These are phyloP conservation scores for Budorcas taxicolor DNA, from an alignment of 2,113 vertebrate genomes.

Conservation along the genomic window DNA sequence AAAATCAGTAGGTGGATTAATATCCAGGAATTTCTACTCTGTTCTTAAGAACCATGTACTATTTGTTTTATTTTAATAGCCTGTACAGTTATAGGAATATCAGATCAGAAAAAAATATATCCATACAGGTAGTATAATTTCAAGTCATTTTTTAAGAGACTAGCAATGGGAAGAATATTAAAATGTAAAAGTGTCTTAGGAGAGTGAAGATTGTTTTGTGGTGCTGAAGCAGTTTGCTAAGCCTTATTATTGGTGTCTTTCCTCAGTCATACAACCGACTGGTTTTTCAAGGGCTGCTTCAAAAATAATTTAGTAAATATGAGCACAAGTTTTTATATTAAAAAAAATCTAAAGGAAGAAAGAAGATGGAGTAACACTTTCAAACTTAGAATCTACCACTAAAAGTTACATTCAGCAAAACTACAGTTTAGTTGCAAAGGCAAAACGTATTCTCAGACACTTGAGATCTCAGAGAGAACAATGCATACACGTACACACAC, in stretches of 20 bases:
- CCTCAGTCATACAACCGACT: neutral
- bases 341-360: neutral
- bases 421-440: neutral
- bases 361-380: neutral
- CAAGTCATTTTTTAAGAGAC: neutral
- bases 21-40: neutral
- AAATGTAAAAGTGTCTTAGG: neutral
- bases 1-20: neutral
- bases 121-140: neutral
- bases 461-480: neutral
- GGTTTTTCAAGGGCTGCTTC: neutral
- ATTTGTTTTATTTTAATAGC: constrained; percentile 8
- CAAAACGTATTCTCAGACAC: neutral
- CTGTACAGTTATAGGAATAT: neutral
- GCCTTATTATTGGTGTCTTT: neutral
- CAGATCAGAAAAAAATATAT: neutral
- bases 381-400: neutral
- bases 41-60: neutral
- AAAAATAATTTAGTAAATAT: constrained; percentile 6
- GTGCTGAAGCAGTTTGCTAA: neutral
- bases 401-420: neutral
- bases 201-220: neutral
- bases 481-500: neutral
- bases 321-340: neutral
- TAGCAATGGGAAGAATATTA: neutral